phyloP scores from a whole-genome alignment of 2,797 vertebrate species.

The Chelmon rostratus region DNA sequence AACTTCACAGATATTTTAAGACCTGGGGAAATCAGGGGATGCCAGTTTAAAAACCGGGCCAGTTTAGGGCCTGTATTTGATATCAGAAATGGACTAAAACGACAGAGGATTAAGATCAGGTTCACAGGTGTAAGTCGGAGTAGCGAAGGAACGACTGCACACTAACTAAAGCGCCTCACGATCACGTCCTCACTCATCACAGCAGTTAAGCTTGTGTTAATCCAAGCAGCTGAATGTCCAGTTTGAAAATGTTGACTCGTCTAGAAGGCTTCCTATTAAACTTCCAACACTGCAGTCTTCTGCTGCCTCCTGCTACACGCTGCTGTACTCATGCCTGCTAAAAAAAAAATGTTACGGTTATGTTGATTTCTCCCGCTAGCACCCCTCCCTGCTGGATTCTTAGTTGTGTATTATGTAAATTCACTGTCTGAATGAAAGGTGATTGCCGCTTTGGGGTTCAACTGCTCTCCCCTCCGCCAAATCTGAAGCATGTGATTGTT shows the following conservation, averaged over 20 bases:
- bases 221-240: conserved; percentile 29
- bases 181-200: conserved; percentile 14
- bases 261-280: conserved; percentile 2
- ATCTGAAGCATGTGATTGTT: conserved; percentile 8
- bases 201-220: conserved; percentile 32
- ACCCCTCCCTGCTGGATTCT: conserved; percentile 9
- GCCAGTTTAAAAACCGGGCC: no score
- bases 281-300: conserved; percentile 6
- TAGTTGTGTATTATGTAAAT: conserved; percentile 20
- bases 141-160: conserved; percentile 1
- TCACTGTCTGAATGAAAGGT: neutral
- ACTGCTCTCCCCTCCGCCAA: neutral
- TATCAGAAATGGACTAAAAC: neutral
- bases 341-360: neutral
- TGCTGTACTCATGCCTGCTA: conserved; percentile 12
- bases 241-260: conserved; percentile 7
- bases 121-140: neutral
- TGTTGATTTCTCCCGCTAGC: conserved; percentile 9
- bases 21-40: neutral
- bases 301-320: conserved; percentile 7
- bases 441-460: neutral
- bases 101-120: neutral
- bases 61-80: neutral
- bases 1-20: neutral
- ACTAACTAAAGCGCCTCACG: conserved; percentile 37